Percentiles rank a stretch among this genome's conserved stretches.
Evolutionary conservation across 2,113 vertebrate genomes (phyloP).

Genomic region (Bambusicola thoracicus): DNA sequence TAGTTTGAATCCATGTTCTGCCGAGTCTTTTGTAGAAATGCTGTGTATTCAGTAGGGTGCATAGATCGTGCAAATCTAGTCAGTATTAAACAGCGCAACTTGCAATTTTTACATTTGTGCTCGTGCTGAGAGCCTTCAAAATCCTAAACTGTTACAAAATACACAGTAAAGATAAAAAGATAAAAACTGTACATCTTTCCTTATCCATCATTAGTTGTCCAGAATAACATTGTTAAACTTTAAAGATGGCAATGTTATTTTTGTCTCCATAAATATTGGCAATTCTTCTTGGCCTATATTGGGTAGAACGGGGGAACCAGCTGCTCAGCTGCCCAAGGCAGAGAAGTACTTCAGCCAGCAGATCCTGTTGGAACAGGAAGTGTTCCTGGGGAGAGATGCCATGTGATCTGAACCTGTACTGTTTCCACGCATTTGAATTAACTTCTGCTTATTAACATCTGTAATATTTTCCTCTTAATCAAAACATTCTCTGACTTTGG

Average conservation of each 20-base stretch:
- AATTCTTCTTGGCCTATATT: neutral
- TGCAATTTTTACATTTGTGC: neutral
- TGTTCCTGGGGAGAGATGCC: neutral
- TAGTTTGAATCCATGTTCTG: neutral
- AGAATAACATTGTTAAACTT: too few species aligned
- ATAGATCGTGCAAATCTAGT: neutral
- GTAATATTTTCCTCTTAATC: neutral
- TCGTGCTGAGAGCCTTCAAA: neutral
- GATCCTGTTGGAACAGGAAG: neutral
- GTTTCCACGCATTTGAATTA: neutral
- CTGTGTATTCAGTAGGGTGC: neutral
- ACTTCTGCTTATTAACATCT: neutral
- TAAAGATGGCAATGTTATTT: neutral
- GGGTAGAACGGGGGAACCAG: neutral
- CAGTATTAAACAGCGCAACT: neutral
- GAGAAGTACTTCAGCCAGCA: neutral
- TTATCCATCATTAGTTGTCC: neutral
- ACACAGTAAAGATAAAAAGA: rapidly evolving
- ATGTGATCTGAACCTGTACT: neutral
- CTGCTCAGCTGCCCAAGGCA: neutral
- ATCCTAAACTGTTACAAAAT: neutral
- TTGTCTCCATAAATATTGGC: neutral
- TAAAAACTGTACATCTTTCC: neutral
- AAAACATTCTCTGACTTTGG: neutral
- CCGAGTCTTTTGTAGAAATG: neutral